These are phyloP conservation scores for Ataeniobius toweri DNA, from an alignment of 2,797 vertebrate genomes.

Conservation along the genomic window DNA sequence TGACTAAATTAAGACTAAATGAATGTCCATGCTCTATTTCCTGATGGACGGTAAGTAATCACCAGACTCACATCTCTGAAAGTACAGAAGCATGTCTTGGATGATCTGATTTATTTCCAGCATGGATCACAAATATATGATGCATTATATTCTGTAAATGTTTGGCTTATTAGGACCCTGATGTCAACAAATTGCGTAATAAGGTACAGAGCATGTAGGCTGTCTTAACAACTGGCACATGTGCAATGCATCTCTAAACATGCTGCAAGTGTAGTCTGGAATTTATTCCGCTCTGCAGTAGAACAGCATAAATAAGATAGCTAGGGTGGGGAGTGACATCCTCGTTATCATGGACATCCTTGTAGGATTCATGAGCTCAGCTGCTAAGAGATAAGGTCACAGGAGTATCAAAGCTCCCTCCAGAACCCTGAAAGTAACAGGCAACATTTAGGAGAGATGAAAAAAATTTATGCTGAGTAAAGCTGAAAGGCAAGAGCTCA, in stretches of 20 bases:
- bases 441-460: conserved; percentile 24
- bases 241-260: neutral
- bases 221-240: neutral
- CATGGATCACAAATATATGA: neutral
- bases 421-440: conserved; percentile 59
- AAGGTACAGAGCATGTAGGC: neutral
- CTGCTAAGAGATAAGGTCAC: conserved; percentile 43
- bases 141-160: neutral
- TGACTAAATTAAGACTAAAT: conserved; percentile 17
- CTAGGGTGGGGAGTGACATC: conserved; percentile 39
- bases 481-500: conserved; percentile 41
- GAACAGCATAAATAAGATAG: neutral
- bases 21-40: neutral
- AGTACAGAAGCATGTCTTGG: neutral
- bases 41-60: neutral
- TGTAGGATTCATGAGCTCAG: conserved; percentile 53
- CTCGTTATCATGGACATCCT: conserved; percentile 55
- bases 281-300: neutral
- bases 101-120: neutral
- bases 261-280: neutral
- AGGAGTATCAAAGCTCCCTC: conserved; percentile 28
- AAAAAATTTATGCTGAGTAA: conserved; percentile 26
- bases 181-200: neutral
- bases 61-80: neutral
- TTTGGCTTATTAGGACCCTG: neutral